Base-by-base conservation (phyloP, 1,140 invertebrate species). In the Leptopilina boulardi region DNA sequence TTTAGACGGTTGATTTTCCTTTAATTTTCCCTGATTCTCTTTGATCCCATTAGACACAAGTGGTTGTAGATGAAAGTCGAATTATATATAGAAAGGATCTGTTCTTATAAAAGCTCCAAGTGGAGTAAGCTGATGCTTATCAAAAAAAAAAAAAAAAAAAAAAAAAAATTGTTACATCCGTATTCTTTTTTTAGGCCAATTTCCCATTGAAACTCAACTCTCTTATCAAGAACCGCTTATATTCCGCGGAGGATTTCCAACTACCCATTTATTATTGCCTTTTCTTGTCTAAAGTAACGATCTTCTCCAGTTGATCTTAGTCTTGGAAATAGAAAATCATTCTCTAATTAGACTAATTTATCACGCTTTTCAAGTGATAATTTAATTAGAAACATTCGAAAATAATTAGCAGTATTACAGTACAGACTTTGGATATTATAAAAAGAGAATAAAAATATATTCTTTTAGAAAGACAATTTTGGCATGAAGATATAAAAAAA, bases 221-320 rank as follows among this genome's bases (percentile, higher is more conserved):
- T 34, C 56, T 66, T 66, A 66, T 66, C 56, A 66, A 30, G 11
- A 23, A 30, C 13, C 11, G 21, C 23, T 66, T 66, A 30, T 13
- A 66, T 30, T 30, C 23, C 10, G 23, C 23, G 56, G 5, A 30
- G 10, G 21, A 30, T 66, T 56, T 21, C 19, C 19, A 21, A 9
- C 21, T 18, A 56, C 34, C 9, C 56, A 23, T 66, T 66, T 66
- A 66, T 4, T 66, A 11, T 11, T 9, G 5, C 34, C 8, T 15
- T 13, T 66, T 59, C 56, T 66, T 66, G 56, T 66, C 56, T 30
- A 1, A 66, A 66, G 21, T 66, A 30, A 66, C 23, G 56, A 66
- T 66, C 56, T 66, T 66, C n/a, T n/a, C 15, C 11, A n/a, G 15
- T 56, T n/a, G n/a, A 19, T n/a, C 19, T 19, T 59, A 1, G 54